These are phyloP conservation scores for Aleiodes alternator DNA, from an alignment of 2,888 invertebrate species.

Conservation along the genomic window DNA sequence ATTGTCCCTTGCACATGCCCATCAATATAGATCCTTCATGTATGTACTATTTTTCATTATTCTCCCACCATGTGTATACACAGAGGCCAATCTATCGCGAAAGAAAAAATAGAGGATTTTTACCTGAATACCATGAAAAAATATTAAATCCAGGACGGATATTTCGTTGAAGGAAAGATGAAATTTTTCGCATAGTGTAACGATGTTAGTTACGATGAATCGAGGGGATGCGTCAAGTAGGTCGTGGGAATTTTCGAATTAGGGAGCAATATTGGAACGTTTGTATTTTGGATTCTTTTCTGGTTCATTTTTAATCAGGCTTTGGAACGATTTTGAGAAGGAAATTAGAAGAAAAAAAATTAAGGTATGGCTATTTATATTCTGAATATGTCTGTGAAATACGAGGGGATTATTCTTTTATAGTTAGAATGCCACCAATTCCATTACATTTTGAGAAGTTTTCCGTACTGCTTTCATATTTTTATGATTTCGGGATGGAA, in stretches of 20 bases:
- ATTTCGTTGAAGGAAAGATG: slow-evolving; percentile 29
- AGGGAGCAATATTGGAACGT: slow-evolving; percentile 8
- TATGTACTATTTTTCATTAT: slow-evolving; percentile 27
- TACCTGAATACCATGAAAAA: slow-evolving; percentile 60
- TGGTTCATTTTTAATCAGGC: no score
- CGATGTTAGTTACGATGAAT: slow-evolving; percentile 16
- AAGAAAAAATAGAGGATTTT: slow-evolving; percentile 47
- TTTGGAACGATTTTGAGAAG: no score
- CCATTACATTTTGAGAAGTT: no score
- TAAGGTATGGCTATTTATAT: no score
- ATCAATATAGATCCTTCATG: slow-evolving; percentile 7
- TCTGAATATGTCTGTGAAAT: no score
- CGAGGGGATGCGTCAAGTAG: slow-evolving; percentile 30
- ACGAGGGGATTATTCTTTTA: no score
- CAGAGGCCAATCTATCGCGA: slow-evolving; percentile 42
- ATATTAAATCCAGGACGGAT: slow-evolving; percentile 57
- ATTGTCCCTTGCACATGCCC: slow-evolving; percentile 52
- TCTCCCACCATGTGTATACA: slow-evolving; percentile 33
- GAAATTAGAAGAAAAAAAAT: no score
- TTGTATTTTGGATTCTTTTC: neutral
- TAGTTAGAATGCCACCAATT: no score
- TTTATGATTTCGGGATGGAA: no score
- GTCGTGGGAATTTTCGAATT: slow-evolving; percentile 50
- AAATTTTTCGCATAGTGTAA: slow-evolving; percentile 47
- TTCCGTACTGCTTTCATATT: no score